Conservation (phyloP, 2,797 vertebrate genomes). For the Sandelia bainsii region DNA sequence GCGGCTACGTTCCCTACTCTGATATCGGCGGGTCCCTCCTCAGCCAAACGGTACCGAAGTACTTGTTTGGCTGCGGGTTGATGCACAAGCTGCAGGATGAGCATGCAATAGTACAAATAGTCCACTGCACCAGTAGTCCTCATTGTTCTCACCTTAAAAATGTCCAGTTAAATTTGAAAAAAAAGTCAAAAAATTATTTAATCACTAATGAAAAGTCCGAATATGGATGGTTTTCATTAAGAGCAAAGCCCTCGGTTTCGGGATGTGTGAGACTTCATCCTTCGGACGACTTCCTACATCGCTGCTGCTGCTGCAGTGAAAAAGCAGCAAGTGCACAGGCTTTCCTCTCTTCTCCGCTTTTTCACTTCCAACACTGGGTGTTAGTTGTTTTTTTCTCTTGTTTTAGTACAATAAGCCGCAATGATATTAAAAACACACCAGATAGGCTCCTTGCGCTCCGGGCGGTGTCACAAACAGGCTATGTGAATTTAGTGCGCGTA, state of each 20-base stretch:
- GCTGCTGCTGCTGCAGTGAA: slow-evolving; percentile 71
- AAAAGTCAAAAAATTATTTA: not conserved
- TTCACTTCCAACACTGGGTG: slow-evolving; percentile 29
- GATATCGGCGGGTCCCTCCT: slow-evolving; percentile 96
- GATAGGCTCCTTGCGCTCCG: slow-evolving; percentile 54
- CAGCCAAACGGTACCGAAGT: slow-evolving; percentile 93
- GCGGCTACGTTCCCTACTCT: slow-evolving; percentile 95
- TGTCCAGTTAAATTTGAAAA: slow-evolving; percentile 52
- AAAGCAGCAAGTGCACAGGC: slow-evolving; percentile 69
- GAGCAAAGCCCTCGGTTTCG: slow-evolving; percentile 61
- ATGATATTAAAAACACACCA: slow-evolving; percentile 19
- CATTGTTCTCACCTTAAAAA: slow-evolving; percentile 77
- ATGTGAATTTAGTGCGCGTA: slow-evolving; percentile 54
- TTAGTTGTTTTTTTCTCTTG: slow-evolving; percentile 41
- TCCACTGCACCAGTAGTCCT: slow-evolving; percentile 87
- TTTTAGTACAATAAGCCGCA: slow-evolving; percentile 27
- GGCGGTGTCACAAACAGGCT: slow-evolving; percentile 38
- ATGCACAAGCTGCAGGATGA: slow-evolving; percentile 90
- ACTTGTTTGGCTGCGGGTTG: slow-evolving; percentile 94
- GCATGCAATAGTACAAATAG: slow-evolving; percentile 89
- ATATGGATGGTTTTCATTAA: slow-evolving; percentile 38
- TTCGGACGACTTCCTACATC: slow-evolving; percentile 73
- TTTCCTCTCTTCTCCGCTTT: slow-evolving; percentile 37
- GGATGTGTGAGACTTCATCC: slow-evolving; percentile 79
- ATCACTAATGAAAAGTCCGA: slow-evolving; percentile 53